Conservation (phyloP, 2,113 vertebrate genomes). For the Campylorhamphus procurvoides region DNA sequence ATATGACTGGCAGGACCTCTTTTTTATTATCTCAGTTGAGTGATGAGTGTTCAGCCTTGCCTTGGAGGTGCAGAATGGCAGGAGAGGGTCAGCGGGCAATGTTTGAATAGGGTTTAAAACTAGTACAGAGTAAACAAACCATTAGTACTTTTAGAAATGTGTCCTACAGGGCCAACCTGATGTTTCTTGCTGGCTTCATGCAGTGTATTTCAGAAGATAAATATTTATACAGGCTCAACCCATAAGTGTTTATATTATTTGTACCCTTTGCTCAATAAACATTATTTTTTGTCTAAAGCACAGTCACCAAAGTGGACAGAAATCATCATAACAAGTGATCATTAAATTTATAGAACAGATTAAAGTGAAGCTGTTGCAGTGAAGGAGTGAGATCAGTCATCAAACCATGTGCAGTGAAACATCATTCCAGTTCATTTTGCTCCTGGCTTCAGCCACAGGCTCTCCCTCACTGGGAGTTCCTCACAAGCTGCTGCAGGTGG, state of each 20-base stretch:
- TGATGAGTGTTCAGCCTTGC: background rate
- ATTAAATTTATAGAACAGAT: background rate
- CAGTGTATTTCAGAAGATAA: background rate
- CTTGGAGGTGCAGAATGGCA: background rate
- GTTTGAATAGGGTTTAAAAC: background rate
- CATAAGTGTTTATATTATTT: background rate
- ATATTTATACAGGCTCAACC: background rate
- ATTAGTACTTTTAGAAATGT: background rate
- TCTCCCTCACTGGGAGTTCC: accelerated
- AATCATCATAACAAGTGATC: background rate
- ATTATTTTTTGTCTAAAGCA: background rate
- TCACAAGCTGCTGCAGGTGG: background rate
- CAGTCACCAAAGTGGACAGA: background rate
- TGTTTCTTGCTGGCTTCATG: background rate
- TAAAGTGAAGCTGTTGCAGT: background rate
- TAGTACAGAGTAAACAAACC: background rate
- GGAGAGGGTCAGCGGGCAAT: background rate
- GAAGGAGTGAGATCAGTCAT: background rate
- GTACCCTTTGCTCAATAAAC: background rate
- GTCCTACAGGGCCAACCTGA: background rate
- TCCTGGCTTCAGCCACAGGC: background rate
- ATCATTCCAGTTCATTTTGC: background rate
- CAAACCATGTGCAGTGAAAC: background rate
- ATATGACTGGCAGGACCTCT: background rate
- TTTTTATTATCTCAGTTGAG: background rate